Percentiles rank a stretch among this genome's conserved stretches.
phyloP scores from a whole-genome alignment of 2,888 invertebrate species.

The Atethmia centrago region DNA sequence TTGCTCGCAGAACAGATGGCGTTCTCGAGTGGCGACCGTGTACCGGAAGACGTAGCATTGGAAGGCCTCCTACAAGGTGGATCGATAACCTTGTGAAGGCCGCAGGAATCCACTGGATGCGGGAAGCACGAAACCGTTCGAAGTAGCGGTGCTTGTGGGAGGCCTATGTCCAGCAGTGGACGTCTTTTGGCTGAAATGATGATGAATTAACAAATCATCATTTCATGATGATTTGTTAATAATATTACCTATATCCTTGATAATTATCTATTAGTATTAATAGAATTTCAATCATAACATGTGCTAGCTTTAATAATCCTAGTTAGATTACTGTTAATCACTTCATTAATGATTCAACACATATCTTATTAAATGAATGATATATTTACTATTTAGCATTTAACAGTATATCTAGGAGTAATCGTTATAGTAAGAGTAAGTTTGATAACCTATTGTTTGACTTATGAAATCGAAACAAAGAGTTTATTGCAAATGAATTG shows the following conservation, averaged over 20 bases:
- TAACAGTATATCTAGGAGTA: slow-evolving; percentile 20
- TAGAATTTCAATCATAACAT: slow-evolving; percentile 24
- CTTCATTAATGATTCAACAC: slow-evolving; percentile 1
- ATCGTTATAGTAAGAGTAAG: slow-evolving; percentile 20
- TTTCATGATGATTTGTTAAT: neutral
- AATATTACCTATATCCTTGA: neutral
- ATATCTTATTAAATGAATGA: slow-evolving; percentile 10
- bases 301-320: neutral
- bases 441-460: slow-evolving; percentile 51
- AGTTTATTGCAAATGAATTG: slow-evolving; percentile 7
- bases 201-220: too few species aligned
- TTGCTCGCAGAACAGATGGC: too few species aligned
- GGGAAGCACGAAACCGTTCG: too few species aligned
- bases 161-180: too few species aligned
- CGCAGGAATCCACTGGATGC: too few species aligned
- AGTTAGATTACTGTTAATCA: slow-evolving; percentile 4
- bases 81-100: too few species aligned
- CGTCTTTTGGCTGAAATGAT: too few species aligned
- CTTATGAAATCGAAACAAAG: slow-evolving; percentile 35
- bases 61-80: too few species aligned
- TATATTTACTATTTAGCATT: slow-evolving; percentile 20
- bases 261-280: neutral
- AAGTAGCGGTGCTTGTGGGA: too few species aligned
- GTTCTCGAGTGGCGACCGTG: too few species aligned
- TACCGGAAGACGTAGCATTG: too few species aligned